Evolutionary conservation across 2,797 vertebrate genomes (phyloP), one percentile per base, ranked within the genome.

Genomic region (Thaleichthys pacificus): DNA sequence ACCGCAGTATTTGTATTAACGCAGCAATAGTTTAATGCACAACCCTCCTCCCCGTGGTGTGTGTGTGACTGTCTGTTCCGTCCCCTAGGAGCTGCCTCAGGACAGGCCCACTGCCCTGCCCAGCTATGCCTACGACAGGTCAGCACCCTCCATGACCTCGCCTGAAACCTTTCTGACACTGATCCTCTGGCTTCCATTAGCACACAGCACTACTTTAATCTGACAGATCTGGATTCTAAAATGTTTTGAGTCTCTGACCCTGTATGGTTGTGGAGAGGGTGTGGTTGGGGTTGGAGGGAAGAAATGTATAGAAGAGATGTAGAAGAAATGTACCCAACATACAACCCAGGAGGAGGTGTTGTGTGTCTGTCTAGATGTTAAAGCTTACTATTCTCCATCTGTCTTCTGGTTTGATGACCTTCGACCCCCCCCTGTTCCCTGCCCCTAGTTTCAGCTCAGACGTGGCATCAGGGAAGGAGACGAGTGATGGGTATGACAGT

Each of bases 401-500:
- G 42, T 14, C 2, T 42, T 14, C 42, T 42, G 42, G 42, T 12
- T 42, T 12, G 4, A 4, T 62, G 0, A 68, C 74, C 3, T 14
- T 76, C 24, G 1, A 67, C 7, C n/a, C n/a, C n/a, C n/a, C 51
- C 6, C 4, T 54, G 51, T 56, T 8, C 19, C 70, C 24, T 58
- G 3, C 15, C 24, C 12, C 15, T 73, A 95, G 94, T 70, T 80
- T 95, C 78, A 96, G 93, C 80, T 95, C 96, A 21, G 98, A 99
- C 57, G 87, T 94, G 62, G 88, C 95, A 19, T 98, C 96, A 0
- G 94, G 96, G 58, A 97, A 95, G 88, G 97, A 99, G 85, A 94
- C 96, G 88, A 99, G 95, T 62, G 97, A 99, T 32, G 94, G 96
- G 78, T 96, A 94, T 32, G 98, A 99, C 66, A 95, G 96, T 71